Evolutionary conservation across 2,797 vertebrate species (phyloP).

Genomic region (Neosalanx taihuensis): DNA sequence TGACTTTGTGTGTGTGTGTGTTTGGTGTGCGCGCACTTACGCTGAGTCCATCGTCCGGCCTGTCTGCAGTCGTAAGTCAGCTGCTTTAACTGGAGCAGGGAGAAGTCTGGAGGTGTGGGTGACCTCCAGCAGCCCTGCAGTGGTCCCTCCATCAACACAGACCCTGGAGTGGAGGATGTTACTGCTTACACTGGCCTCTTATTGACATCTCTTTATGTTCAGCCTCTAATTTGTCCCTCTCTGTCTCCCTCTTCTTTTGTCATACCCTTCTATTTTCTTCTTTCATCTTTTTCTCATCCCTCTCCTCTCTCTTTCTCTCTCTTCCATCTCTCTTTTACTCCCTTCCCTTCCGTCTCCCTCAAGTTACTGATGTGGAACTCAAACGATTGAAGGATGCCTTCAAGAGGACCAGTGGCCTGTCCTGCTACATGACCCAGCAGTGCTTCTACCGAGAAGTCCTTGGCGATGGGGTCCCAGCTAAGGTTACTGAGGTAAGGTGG

Average conservation of each 20-base stretch:
- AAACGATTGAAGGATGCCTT: conserved; percentile 98
- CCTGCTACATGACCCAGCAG: conserved; percentile 96
- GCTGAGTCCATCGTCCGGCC: conserved; percentile 18
- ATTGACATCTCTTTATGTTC: neutral
- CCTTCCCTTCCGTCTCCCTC: conserved; percentile 9
- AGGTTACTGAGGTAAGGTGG: conserved; percentile 91
- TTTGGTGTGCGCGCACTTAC: neutral
- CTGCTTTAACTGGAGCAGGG: neutral
- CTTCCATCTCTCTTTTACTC: neutral
- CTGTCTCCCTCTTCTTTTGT: neutral
- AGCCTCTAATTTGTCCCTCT: neutral
- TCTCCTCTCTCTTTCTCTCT: neutral
- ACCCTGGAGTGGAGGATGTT: neutral
- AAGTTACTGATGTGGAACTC: conserved; percentile 96
- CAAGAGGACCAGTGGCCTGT: conserved; percentile 96
- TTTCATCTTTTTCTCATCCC: neutral
- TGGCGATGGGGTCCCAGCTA: conserved; percentile 94
- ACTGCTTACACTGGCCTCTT: neutral
- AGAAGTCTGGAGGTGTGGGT: conserved; percentile 3
- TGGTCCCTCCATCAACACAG: neutral
- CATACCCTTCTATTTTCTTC: neutral
- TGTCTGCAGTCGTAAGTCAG: conserved; percentile 26
- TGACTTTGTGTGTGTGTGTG: neutral
- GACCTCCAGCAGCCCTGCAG: neutral
- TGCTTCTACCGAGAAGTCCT: conserved; percentile 97